Conservation (phyloP, 2,888 invertebrate genomes). For the Nysson spinosus region DNA sequence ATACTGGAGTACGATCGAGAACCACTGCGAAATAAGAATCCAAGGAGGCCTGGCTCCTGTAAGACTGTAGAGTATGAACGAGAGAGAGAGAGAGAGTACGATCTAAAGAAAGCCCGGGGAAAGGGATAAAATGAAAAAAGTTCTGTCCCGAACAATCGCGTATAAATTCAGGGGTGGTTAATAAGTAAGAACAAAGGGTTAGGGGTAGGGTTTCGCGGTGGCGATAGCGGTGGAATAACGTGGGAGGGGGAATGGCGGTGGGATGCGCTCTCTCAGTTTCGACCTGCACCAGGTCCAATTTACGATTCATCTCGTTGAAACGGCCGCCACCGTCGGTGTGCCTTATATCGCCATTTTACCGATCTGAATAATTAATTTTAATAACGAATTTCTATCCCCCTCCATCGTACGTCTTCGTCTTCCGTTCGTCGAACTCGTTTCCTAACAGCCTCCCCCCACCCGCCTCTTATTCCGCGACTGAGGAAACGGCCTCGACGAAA, state of each 20-base stretch:
- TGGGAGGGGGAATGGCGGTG: slow-evolving; percentile 40
- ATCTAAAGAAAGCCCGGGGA: slow-evolving; percentile 19
- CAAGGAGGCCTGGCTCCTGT: slow-evolving; percentile 22
- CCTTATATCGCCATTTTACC: slow-evolving; percentile 75
- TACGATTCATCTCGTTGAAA: slow-evolving; percentile 76
- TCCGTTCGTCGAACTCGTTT: slow-evolving; percentile 37
- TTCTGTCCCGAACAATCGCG: slow-evolving; percentile 68
- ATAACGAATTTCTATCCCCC: slow-evolving; percentile 72
- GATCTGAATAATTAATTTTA: slow-evolving; percentile 77
- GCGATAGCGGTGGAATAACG: slow-evolving; percentile 37
- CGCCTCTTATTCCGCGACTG: slow-evolving; percentile 39
- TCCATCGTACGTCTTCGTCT: slow-evolving; percentile 40
- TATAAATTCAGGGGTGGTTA: slow-evolving; percentile 73
- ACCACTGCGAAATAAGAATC: slow-evolving; percentile 64
- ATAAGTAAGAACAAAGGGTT: slow-evolving; percentile 72
- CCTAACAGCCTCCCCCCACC: slow-evolving; percentile 25
- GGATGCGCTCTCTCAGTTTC: slow-evolving; percentile 61
- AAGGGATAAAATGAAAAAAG: slow-evolving; percentile 69
- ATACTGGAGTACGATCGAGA: slow-evolving; percentile 51
- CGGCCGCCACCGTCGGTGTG: slow-evolving; percentile 69
- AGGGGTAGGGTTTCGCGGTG: slow-evolving; percentile 45
- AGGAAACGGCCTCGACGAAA: slow-evolving; percentile 9
- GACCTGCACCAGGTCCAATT: slow-evolving; percentile 72
- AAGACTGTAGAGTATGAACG: slow-evolving; percentile 2
- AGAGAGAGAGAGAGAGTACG: slow-evolving; percentile 12